Evolutionary conservation across 2,113 vertebrate species (phyloP), one percentile per base, ranked within the genome.

Genomic region (Sphyrna mokarran): DNA sequence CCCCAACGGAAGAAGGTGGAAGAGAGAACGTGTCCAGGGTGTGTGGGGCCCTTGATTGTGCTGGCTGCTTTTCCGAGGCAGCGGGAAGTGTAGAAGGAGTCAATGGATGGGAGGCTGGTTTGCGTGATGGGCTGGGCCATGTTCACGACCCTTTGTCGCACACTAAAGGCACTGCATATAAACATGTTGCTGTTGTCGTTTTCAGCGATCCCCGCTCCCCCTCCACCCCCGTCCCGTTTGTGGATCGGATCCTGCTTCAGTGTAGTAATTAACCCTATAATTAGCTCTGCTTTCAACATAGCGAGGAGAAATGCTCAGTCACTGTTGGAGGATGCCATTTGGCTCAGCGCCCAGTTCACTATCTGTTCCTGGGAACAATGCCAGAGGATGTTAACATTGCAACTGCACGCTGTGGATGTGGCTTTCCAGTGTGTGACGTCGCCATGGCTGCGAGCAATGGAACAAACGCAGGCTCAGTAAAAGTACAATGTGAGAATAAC

Each of bases 201-300:
- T 76, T 76, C n/a, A 29, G 33, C 7, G 72, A 33, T 14, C 23
- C 43, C 20, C 26, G 8, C 20, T 26, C 86, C 48, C 8, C 11
- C n/a, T 40, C 43, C 43, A 58, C 86, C 48, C 48, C 48, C 2
- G 0, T 58, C 40, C 86, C 86, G 2, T 58, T 89, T 89, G 48
- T 89, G 86, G 3, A 58, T 89, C 48, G 26, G 43, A 61, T 29
- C 86, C 86, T 10, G 23, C 86, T 33, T 61, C 86, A 58, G 48
- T 89, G 68, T 48, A 95, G 37, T 95, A 95, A 95, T 95, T 95
- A 95, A 72, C 66, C 66, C 93, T 26, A 29, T 95, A 95, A 95
- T 95, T 95, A 70, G 37, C 68, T 95, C 68, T 68, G 18, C 20
- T 48, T 58, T 95, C 93, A 95, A 11, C 22, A 48, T 29, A 22